A percentile compares a stretch with the other conserved stretches of the same genome.
These are phyloP conservation scores for Dreissena polymorpha DNA, from an alignment of 1,140 invertebrate species.

Conservation along the genomic window DNA sequence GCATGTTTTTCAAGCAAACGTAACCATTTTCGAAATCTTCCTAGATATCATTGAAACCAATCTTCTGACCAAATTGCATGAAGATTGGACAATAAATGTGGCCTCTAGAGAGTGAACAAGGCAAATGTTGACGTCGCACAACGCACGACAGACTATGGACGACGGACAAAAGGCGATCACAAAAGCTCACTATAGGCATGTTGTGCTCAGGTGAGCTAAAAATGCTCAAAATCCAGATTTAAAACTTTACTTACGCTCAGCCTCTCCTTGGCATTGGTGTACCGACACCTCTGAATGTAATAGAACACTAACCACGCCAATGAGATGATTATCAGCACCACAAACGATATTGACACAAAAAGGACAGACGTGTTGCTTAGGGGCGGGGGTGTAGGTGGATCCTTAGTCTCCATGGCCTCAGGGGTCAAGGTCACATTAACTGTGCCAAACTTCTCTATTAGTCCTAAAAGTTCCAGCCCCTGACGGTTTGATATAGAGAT, in stretches of 20 bases:
- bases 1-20: no score
- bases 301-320: slow-evolving; percentile 96
- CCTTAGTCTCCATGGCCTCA: slow-evolving; percentile 1
- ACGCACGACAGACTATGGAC: no score
- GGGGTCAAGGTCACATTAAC: slow-evolving; percentile 84
- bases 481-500: slow-evolving; percentile 89
- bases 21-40: no score
- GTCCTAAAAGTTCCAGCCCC: slow-evolving; percentile 86
- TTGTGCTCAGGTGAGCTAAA: no score
- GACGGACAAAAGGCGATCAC: no score
- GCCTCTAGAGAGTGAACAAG: no score
- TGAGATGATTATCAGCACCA: slow-evolving; percentile 95
- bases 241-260: slow-evolving; percentile 84
- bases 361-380: slow-evolving; percentile 86
- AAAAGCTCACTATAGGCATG: no score
- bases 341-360: slow-evolving; percentile 96
- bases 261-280: slow-evolving; percentile 93
- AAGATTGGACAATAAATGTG: no score
- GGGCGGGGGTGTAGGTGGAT: slow-evolving; percentile 29
- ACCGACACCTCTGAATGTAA: slow-evolving; percentile 94
- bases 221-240: background rate
- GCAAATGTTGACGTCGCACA: no score
- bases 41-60: no score
- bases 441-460: slow-evolving; percentile 85
- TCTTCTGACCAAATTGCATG: no score